Evolutionary conservation across 2,888 invertebrate species (phyloP), one percentile per base, ranked within the genome.

Genomic region (Caradrina kadenii): DNA sequence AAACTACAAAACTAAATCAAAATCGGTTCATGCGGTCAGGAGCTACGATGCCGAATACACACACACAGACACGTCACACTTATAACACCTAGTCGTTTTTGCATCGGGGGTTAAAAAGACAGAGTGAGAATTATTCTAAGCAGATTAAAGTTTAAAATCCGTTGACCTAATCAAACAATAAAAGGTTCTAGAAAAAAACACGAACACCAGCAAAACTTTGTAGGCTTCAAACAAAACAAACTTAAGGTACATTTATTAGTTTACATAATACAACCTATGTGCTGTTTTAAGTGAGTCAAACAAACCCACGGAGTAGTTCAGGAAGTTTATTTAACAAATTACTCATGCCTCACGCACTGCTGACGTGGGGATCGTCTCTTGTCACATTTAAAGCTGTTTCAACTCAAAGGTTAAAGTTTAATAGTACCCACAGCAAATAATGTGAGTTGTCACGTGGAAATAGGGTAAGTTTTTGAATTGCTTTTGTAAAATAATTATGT

Each of bases 311-410:
- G 55, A 60, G 45, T 42, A 63, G 71, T 80, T 63, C 1, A 48
- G 39, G 56, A 49, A 77, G 65, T 81, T 78, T 77, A 61, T 81
- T 63, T 50, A 62, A 56, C 65, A 58, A 66, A 71, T 78, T 78
- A 78, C n/a, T 77, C 61, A 72, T 61, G 78, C 56, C 10, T 53
- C 39, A 77, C 78, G 65, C 78, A 53, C 66, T 11, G 48, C 10
- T 60, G 53, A 52, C 45, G 45, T 15, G 0, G 31, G 21, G 39
- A 63, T 60, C 54, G 63, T 71, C 48, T 61, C 66, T 15, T 71
- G 81, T 71, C 55, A 61, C 78, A 61, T 71, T 76, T 31, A 49
- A 17, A 77, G 39, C 56, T 60, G 65, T 52, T 77, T 63, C 11
- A 54, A 55, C 56, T 13, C 45, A 63, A 63, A 66, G 22, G 59